Conservation (phyloP, 2,797 vertebrate genomes). For the Acrossocheilus fasciatus region DNA sequence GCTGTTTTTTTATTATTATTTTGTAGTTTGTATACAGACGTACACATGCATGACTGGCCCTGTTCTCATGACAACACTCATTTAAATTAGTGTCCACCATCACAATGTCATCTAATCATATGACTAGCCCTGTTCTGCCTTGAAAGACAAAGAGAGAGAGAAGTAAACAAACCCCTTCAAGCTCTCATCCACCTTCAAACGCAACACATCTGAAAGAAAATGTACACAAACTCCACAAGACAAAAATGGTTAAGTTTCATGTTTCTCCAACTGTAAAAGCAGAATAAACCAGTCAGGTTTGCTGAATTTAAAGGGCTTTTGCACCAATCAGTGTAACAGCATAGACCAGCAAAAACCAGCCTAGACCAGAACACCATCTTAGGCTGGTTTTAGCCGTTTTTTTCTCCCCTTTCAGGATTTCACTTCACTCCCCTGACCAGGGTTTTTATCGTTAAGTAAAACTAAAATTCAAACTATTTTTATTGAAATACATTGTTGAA, state of each 20-base stretch:
- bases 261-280: not conserved
- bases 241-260: not conserved
- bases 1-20: not conserved
- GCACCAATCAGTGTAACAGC: not conserved
- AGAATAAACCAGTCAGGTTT: not conserved
- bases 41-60: not conserved
- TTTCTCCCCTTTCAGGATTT: not conserved
- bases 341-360: not conserved
- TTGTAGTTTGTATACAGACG: not conserved
- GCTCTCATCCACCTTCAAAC: conserved; percentile 13
- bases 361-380: not conserved
- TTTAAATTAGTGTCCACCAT: conserved; percentile 57
- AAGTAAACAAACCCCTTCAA: conserved; percentile 3
- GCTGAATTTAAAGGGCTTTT: not conserved
- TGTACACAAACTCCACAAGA: conserved; percentile 9
- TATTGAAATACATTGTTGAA: not conserved
- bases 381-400: not conserved
- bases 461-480: not conserved
- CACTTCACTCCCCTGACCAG: not conserved
- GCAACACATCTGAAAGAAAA: not conserved
- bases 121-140: conserved; percentile 30
- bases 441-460: not conserved
- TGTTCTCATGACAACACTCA: conserved; percentile 49
- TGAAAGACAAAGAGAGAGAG: conserved; percentile 29
- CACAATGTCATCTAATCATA: conserved; percentile 33